phyloP scores from a whole-genome alignment of 2,113 vertebrate species.

The Taurulus bubalis region DNA sequence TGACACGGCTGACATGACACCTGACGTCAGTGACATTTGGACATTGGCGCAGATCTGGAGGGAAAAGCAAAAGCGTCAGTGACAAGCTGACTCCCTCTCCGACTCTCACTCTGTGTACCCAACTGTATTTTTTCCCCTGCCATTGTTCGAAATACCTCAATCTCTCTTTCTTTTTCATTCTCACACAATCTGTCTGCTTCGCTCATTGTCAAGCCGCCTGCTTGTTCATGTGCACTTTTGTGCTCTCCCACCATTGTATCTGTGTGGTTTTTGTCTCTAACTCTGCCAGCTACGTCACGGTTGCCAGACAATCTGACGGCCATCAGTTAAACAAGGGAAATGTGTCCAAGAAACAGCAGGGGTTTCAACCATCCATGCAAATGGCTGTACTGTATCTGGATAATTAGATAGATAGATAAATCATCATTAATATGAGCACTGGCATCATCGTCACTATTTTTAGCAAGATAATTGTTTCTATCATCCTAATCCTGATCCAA shows the following conservation, averaged over 20 bases:
- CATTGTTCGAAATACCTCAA: slow-evolving; percentile 53
- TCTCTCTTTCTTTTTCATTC: slow-evolving; percentile 44
- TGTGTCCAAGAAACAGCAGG: slow-evolving; percentile 57
- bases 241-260: slow-evolving; percentile 38
- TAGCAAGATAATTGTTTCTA: not conserved
- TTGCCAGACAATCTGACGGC: slow-evolving; percentile 69
- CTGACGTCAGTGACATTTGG: slow-evolving; percentile 55
- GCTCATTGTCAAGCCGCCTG: slow-evolving; percentile 62
- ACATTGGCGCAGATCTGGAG: slow-evolving; percentile 20
- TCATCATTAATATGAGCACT: not conserved
- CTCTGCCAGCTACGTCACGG: slow-evolving; percentile 47
- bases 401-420: not conserved
- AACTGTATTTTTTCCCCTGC: slow-evolving; percentile 42
- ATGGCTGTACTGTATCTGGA: slow-evolving; percentile 11
- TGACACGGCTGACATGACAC: slow-evolving; percentile 56
- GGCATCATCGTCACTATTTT: not conserved
- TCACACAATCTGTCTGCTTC: slow-evolving; percentile 66
- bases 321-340: slow-evolving; percentile 55
- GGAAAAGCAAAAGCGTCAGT: slow-evolving; percentile 45
- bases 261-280: slow-evolving; percentile 39
- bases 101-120: slow-evolving; percentile 27
- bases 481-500: slow-evolving; percentile 8
- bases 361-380: slow-evolving; percentile 28
- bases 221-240: slow-evolving; percentile 50
- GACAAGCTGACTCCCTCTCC: slow-evolving; percentile 56